phyloP scores from a whole-genome alignment of 2,888 invertebrate species.

The Drosophila nigricruria region DNA sequence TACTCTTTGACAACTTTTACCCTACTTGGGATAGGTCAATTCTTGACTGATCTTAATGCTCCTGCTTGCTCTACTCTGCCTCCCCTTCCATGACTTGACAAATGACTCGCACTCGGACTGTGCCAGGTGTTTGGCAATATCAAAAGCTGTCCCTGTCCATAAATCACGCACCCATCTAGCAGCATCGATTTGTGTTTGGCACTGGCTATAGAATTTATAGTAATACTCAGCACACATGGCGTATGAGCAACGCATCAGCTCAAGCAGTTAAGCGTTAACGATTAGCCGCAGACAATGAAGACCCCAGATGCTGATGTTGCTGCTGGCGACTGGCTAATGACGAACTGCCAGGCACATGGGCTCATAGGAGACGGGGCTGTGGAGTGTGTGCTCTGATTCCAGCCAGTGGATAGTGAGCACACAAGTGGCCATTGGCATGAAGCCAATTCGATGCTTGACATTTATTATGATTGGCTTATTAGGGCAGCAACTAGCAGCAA shows the following conservation, averaged over 20 bases:
- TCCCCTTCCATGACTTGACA: conserved; percentile 15
- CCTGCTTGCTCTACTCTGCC: not conserved
- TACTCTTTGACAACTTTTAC: not conserved
- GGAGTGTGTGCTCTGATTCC: conserved; percentile 1
- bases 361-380: not conserved
- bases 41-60: not conserved
- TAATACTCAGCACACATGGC: conserved; percentile 42
- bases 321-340: conserved; percentile 50
- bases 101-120: conserved; percentile 17
- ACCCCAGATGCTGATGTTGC: conserved; percentile 19
- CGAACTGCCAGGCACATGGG: conserved; percentile 49
- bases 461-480: conserved; percentile 80
- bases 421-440: conserved; percentile 68
- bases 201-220: not conserved
- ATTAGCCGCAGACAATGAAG: conserved; percentile 55
- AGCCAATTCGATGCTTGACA: conserved; percentile 76
- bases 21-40: conserved; percentile 27
- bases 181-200: conserved; percentile 42
- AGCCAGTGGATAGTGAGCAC: conserved; percentile 4
- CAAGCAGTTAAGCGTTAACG: conserved; percentile 66
- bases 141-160: conserved; percentile 27
- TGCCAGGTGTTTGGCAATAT: conserved; percentile 64
- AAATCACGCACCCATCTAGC: conserved; percentile 46
- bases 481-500: conserved; percentile 48
- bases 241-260: conserved; percentile 59